Evolutionary conservation across 1,140 invertebrate genomes (phyloP).

Genomic region (Stenopsyche tienmushanensis): DNA sequence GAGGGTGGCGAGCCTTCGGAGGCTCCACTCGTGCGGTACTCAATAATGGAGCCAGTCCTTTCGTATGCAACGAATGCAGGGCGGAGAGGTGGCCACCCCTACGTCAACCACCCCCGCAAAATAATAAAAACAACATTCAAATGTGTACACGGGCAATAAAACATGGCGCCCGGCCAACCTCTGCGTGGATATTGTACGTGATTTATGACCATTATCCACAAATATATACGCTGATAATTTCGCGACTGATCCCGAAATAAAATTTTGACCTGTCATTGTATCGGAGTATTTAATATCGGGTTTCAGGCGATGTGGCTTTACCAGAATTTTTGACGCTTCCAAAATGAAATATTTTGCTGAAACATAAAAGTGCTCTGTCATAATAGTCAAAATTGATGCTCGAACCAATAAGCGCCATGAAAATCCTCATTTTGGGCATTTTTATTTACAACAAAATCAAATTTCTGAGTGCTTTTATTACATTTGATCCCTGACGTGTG

Average conservation of each 20-base stretch:
- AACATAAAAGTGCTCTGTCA: too few species aligned
- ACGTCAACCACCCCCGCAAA: background rate
- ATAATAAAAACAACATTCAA: constrained; percentile 35
- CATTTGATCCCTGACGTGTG: too few species aligned
- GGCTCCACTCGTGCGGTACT: background rate
- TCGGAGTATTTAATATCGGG: too few species aligned
- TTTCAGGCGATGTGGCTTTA: too few species aligned
- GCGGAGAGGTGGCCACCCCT: constrained; percentile 15
- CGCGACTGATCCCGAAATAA: background rate
- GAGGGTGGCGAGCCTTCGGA: background rate
- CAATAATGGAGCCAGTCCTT: background rate
- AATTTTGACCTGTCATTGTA: background rate
- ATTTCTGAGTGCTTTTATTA: too few species aligned
- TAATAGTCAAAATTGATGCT: too few species aligned
- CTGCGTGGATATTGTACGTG: background rate
- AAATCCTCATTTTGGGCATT: too few species aligned
- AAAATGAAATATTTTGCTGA: too few species aligned
- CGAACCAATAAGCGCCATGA: too few species aligned
- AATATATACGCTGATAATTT: background rate
- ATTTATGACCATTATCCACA: background rate
- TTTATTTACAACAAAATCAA: too few species aligned
- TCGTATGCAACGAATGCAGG: background rate
- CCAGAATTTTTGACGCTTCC: too few species aligned
- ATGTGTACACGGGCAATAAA: constrained; percentile 39
- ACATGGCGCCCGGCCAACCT: constrained; percentile 14